A percentile compares a stretch with the other conserved stretches of the same genome.
Evolutionary conservation across 2,888 invertebrate species (phyloP).

Genomic region (Eupithecia vulgata): DNA sequence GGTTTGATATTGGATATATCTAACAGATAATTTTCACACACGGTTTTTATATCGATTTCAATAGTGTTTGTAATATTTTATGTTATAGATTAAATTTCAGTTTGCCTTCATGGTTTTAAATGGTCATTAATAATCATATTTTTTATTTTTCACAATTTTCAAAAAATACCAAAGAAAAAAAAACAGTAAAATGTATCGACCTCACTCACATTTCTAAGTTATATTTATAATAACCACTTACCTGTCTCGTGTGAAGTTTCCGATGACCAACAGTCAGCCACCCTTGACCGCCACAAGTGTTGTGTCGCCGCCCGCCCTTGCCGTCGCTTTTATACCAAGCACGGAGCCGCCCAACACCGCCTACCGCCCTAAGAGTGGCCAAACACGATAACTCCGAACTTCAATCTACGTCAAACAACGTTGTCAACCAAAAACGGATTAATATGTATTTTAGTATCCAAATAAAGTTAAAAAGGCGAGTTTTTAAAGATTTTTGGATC

Average conservation of each 20-base stretch:
- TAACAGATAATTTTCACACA: background rate
- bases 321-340: constrained; percentile 70
- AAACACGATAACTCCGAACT: constrained; percentile 1
- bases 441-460: background rate
- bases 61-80: background rate
- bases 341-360: constrained; percentile 66
- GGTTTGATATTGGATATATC: background rate
- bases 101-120: background rate
- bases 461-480: background rate
- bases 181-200: background rate
- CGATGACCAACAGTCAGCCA: constrained; percentile 46
- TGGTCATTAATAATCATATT: background rate
- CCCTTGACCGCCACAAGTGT: constrained; percentile 75
- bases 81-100: background rate
- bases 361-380: constrained; percentile 62
- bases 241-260: constrained; percentile 64
- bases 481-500: background rate
- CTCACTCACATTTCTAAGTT: background rate
- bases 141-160: background rate
- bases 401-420: background rate
- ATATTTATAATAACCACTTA: constrained; percentile 56
- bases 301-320: constrained; percentile 70
- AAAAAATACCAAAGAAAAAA: background rate
- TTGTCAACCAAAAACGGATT: background rate
- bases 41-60: background rate